These are phyloP conservation scores for Centropristis striata DNA, from an alignment of 2,113 vertebrate genomes.

Conservation along the genomic window DNA sequence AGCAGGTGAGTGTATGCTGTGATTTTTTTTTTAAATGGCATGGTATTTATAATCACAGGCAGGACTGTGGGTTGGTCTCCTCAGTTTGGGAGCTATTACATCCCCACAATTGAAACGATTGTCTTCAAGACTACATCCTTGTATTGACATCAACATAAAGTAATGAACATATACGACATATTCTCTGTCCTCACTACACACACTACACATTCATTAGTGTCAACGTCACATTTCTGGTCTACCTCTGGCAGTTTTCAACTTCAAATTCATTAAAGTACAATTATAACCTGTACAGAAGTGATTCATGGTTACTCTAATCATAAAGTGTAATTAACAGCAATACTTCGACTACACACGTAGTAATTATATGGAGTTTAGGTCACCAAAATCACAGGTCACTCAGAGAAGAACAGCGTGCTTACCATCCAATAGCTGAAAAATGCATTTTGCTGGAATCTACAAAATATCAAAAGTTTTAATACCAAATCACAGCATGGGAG, in stretches of 20 bases:
- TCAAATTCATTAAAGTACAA: background rate
- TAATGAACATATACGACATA: background rate
- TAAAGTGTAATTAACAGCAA: background rate
- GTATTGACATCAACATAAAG: no score
- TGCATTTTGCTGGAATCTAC: no score
- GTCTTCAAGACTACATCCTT: background rate
- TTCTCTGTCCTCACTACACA: no score
- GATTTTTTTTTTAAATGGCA: background rate
- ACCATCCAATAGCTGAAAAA: no score
- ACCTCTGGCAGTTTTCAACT: background rate
- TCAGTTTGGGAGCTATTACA: no score
- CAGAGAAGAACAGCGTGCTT: no score
- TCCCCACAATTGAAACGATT: background rate
- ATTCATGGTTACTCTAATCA: background rate
- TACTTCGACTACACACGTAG: background rate
- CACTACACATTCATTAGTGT: background rate
- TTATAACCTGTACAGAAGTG: background rate
- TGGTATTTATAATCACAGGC: constrained; percentile 2
- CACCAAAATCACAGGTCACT: background rate
- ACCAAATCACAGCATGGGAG: no score
- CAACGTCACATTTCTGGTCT: background rate
- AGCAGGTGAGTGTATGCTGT: background rate
- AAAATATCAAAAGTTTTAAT: no score
- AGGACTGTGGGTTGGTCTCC: background rate
- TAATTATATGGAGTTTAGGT: no score